Evolutionary conservation across 2,797 vertebrate genomes (phyloP).

Genomic region (Enoplosus armatus): DNA sequence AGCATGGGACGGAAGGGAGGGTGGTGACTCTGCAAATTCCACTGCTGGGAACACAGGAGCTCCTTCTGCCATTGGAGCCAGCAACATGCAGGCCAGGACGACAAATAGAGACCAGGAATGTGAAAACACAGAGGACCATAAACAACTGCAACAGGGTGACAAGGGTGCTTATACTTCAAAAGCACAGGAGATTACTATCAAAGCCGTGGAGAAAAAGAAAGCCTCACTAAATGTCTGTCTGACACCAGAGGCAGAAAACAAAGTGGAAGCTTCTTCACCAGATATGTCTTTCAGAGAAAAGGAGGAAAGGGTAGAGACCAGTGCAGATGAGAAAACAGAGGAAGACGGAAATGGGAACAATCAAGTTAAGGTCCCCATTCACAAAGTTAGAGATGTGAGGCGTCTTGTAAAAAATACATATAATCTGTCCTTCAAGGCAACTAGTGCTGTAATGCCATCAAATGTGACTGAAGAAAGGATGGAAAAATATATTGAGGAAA

Average conservation of each 20-base stretch:
- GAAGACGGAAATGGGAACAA: conserved; percentile 58
- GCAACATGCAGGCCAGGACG: conserved; percentile 51
- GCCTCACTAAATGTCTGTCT: conserved; percentile 72
- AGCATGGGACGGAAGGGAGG: conserved; percentile 56
- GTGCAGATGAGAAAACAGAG: conserved; percentile 61
- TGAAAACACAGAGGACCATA: conserved; percentile 68
- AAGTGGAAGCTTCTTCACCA: conserved; percentile 50
- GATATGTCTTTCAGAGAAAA: conserved; percentile 44
- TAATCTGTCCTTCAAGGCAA: conserved; percentile 87
- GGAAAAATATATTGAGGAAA: conserved; percentile 26
- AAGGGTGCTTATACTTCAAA: conserved; percentile 76
- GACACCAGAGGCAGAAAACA: conserved; percentile 76
- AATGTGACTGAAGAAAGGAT: conserved; percentile 50
- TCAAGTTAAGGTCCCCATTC: conserved; percentile 82
- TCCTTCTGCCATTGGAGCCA: conserved; percentile 63
- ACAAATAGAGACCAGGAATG: conserved; percentile 77
- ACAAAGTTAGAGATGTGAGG: conserved; percentile 91
- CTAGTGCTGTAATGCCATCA: conserved; percentile 40
- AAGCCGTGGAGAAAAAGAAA: conserved; percentile 80
- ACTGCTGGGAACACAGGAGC: conserved; percentile 59
- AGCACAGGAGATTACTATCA: conserved; percentile 81
- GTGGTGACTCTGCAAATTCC: conserved; percentile 76
- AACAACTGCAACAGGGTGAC: conserved; percentile 72
- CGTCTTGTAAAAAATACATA: conserved; percentile 93
- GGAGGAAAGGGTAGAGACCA: conserved; percentile 28